Base-by-base conservation (phyloP, 2,113 vertebrate species). In the Erpornis zantholeuca region DNA sequence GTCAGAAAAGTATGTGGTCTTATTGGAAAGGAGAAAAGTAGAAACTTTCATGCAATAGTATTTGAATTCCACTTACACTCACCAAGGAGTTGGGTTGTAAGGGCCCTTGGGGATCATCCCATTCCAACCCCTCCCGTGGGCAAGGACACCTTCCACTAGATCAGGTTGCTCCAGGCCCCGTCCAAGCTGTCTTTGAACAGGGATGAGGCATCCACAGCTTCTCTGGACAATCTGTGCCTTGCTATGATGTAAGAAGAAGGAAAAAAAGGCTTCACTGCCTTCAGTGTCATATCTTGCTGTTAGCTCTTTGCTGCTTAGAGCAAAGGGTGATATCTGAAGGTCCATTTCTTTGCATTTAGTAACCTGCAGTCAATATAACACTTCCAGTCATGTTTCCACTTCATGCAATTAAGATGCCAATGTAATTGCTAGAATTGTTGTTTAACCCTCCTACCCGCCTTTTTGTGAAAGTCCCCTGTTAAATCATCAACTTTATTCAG, bases 341-440 rank as follows among this genome's bases (percentile, higher is more conserved):
- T 29, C 33, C 8, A 0, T 22, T 66, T 61, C 57, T 92, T 84
- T 53, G 16, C n/a, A 8, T 70, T 84, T 87, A 54, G 69, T 87
- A 69, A 73, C 33, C 52, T 64, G 33, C 80, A 83, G 40, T 52
- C 19, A 71, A 29, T 66, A 33, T 76, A 75, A 68, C 88, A 60
- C 36, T 88, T 96, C 71, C 40, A 28, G 54, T 94, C 31, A 4
- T 66, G 12, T 90, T 96, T 86, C 56, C 20, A 20, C 31, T 36
- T 91, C 92, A 35, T 31, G 24, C 47, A 54, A 35, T 84, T 80
- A 89, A 91, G 66, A 50, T 95, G 60, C 61, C 92, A 59, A 1
- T 83, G 69, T 54, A 93, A 91, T 72, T 94, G 70, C 29, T 50
- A 63, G 63, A 45, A n/a, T 78, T 90, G 65, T 64, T 87, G 60